Percentiles rank a stretch among this genome's conserved stretches.
Evolutionary conservation across 2,888 invertebrate species (phyloP).

Genomic region (Luffia ferchaultella): DNA sequence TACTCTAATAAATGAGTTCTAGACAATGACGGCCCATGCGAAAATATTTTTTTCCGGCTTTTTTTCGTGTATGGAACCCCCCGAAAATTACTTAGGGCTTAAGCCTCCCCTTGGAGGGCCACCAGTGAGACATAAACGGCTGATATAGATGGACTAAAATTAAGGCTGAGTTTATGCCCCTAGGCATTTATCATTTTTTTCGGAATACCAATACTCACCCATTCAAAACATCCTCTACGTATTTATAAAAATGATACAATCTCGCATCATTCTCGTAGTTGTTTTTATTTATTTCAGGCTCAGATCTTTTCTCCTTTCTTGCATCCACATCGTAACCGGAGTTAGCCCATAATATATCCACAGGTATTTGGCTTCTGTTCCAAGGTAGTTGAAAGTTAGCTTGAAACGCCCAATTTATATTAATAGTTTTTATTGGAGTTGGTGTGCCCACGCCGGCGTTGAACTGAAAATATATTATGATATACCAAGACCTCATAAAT

Average conservation of each 20-base stretch:
- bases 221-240: slow-evolving; percentile 35
- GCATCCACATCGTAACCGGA: slow-evolving; percentile 34
- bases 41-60: too few relatives aligned
- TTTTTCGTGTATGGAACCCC: too few relatives aligned
- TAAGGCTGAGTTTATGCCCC: too few relatives aligned
- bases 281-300: slow-evolving; percentile 6
- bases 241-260: slow-evolving; percentile 47
- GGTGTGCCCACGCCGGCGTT: slow-evolving; percentile 48
- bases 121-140: too few relatives aligned
- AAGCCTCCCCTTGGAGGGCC: too few relatives aligned
- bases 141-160: too few relatives aligned
- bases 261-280: slow-evolving; percentile 38
- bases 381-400: slow-evolving; percentile 55
- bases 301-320: slow-evolving; percentile 29
- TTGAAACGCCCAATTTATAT: slow-evolving; percentile 52
- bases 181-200: too few relatives aligned
- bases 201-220: too few relatives aligned
- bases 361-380: slow-evolving; percentile 48
- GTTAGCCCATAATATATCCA: slow-evolving; percentile 40
- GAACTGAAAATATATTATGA: slow-evolving; percentile 41
- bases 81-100: too few relatives aligned
- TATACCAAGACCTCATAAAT: neutral
- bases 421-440: slow-evolving; percentile 33
- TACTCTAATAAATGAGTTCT: too few relatives aligned
- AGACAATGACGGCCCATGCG: too few relatives aligned